Percentiles rank a stretch among this genome's conserved stretches.
Evolutionary conservation across 1,140 invertebrate genomes (phyloP).

Genomic region (Mizuhopecten yessoensis): DNA sequence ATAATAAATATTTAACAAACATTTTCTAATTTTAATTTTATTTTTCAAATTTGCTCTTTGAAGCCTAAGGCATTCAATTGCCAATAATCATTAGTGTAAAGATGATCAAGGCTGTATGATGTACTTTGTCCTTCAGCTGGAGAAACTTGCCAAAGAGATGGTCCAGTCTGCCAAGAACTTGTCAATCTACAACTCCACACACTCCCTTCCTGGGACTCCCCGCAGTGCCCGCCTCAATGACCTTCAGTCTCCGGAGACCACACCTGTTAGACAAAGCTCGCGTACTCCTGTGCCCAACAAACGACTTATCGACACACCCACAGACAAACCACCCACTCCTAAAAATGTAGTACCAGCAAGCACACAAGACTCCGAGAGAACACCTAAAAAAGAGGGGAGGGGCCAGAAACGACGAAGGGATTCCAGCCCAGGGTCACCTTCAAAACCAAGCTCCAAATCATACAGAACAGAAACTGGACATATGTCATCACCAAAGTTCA

Average conservation of each 20-base stretch:
- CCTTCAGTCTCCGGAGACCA: not conserved
- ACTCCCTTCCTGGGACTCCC: not conserved
- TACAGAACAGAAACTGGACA: slow-evolving; percentile 5
- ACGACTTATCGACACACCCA: not conserved
- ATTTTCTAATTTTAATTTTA: no score
- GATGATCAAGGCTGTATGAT: no score
- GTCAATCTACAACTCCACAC: not conserved
- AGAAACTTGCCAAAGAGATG: slow-evolving; percentile 45
- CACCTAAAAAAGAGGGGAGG: not conserved
- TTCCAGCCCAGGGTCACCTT: not conserved
- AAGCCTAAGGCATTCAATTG: no score
- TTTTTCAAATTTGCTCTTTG: no score
- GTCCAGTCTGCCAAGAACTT: slow-evolving; percentile 28
- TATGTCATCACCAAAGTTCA: not conserved
- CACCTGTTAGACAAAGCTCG: not conserved
- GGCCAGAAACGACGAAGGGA: not conserved
- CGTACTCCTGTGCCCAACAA: not conserved
- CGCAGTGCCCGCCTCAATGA: slow-evolving; percentile 45
- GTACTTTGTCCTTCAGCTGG: not conserved
- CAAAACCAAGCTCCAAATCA: not conserved
- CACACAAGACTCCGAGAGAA: not conserved
- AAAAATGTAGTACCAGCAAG: not conserved
- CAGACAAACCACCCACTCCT: not conserved
- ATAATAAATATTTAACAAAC: no score
- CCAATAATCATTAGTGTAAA: no score